Evolutionary conservation across 2,113 vertebrate genomes (phyloP).

Genomic region (Galeopterus variegatus): DNA sequence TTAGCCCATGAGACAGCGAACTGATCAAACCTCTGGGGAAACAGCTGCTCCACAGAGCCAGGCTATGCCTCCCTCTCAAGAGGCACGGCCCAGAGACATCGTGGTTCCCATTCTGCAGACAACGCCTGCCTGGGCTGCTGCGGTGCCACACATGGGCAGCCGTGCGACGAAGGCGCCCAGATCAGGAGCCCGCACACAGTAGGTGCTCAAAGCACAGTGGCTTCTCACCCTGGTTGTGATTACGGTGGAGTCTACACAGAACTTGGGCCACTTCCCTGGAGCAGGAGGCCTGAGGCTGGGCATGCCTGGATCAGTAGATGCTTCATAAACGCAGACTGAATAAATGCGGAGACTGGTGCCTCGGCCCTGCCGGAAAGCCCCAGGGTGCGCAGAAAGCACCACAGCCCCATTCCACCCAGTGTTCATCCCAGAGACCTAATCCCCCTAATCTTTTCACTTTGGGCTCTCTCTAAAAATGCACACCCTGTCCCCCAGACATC

Average conservation of each 20-base stretch:
- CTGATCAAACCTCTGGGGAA: not conserved
- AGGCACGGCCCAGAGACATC: accelerated
- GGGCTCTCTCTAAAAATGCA: not conserved
- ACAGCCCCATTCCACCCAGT: accelerated
- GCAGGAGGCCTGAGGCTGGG: not conserved
- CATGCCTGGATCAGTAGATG: accelerated
- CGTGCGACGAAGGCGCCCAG: not conserved
- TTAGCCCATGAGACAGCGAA: not conserved
- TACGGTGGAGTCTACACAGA: not conserved
- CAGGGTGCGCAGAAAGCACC: accelerated
- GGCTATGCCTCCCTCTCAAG: accelerated
- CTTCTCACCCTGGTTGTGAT: too few relatives aligned
- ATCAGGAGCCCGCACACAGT: accelerated
- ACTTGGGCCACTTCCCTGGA: not conserved
- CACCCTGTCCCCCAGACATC: not conserved
- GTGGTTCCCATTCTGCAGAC: accelerated
- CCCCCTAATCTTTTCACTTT: too few relatives aligned
- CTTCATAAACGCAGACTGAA: not conserved
- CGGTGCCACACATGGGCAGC: accelerated
- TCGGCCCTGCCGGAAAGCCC: not conserved
- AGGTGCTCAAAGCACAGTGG: accelerated
- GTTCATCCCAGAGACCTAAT: too few relatives aligned
- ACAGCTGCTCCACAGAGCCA: accelerated
- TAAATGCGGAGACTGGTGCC: too few relatives aligned
- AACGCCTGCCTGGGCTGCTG: accelerated